Percentiles rank a stretch among this genome's conserved stretches.
phyloP scores from a whole-genome alignment of 2,113 vertebrate genomes.

The Lepisosteus osseus region DNA sequence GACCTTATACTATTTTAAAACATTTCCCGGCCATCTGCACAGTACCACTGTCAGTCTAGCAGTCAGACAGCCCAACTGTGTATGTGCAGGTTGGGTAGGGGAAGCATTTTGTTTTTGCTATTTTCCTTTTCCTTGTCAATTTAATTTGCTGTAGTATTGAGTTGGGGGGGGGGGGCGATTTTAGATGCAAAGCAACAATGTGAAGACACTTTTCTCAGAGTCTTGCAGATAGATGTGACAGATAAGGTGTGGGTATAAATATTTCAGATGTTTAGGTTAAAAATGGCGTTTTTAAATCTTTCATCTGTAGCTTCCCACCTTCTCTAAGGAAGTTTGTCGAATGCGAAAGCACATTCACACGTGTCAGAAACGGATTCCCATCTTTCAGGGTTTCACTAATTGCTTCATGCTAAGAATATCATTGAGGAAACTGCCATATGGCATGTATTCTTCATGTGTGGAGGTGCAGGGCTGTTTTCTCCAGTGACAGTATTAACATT shows the following conservation, averaged over 20 bases:
- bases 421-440: constrained; percentile 10
- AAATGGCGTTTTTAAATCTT: background rate
- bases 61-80: background rate
- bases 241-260: constrained; percentile 18
- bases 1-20: constrained; percentile 3
- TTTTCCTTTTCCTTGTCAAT: constrained; percentile 19
- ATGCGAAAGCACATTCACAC: too few relatives aligned
- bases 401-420: background rate
- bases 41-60: background rate
- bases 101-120: constrained; percentile 31
- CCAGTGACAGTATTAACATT: too few relatives aligned
- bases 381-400: constrained; percentile 7
- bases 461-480: too few relatives aligned
- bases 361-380: too few relatives aligned
- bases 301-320: constrained; percentile 9
- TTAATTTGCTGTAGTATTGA: constrained; percentile 2
- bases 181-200: too few relatives aligned
- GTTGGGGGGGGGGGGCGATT: background rate
- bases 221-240: constrained; percentile 9
- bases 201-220: background rate
- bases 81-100: constrained; percentile 20
- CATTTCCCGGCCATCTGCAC: background rate
- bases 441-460: background rate
- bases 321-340: too few relatives aligned
- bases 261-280: constrained; percentile 3